phyloP scores from a whole-genome alignment of 2,888 invertebrate genomes.

The Clanis bilineata region DNA sequence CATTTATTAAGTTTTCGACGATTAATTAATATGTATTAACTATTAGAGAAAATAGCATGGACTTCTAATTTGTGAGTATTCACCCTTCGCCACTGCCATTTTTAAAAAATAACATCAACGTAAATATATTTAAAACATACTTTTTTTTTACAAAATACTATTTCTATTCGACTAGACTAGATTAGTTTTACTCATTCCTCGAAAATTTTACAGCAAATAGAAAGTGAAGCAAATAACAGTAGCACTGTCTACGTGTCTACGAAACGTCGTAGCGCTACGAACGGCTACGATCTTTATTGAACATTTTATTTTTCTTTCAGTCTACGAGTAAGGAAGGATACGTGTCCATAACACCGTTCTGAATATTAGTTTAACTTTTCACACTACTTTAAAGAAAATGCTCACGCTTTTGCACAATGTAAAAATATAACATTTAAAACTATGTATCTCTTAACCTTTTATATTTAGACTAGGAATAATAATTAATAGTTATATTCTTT shows the following conservation, averaged over 20 bases:
- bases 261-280: slow-evolving; percentile 5
- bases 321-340: background rate
- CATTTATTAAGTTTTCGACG: too few species aligned
- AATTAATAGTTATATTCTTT: background rate
- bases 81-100: too few species aligned
- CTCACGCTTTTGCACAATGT: too few species aligned
- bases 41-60: too few species aligned
- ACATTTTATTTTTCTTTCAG: slow-evolving; percentile 4
- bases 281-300: slow-evolving; percentile 5
- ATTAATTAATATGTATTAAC: too few species aligned
- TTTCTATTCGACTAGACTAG: background rate
- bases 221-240: background rate
- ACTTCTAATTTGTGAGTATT: too few species aligned
- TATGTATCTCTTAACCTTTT: too few species aligned
- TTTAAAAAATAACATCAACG: too few species aligned
- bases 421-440: background rate
- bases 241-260: slow-evolving; percentile 6
- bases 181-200: background rate
- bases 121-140: too few species aligned
- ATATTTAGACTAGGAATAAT: too few species aligned
- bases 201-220: background rate
- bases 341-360: background rate
- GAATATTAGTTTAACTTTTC: background rate
- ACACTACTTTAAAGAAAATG: background rate
- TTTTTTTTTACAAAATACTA: background rate